These are phyloP conservation scores for Brachionus koreanus DNA, from an alignment of 1,140 invertebrate genomes.

Conservation along the genomic window DNA sequence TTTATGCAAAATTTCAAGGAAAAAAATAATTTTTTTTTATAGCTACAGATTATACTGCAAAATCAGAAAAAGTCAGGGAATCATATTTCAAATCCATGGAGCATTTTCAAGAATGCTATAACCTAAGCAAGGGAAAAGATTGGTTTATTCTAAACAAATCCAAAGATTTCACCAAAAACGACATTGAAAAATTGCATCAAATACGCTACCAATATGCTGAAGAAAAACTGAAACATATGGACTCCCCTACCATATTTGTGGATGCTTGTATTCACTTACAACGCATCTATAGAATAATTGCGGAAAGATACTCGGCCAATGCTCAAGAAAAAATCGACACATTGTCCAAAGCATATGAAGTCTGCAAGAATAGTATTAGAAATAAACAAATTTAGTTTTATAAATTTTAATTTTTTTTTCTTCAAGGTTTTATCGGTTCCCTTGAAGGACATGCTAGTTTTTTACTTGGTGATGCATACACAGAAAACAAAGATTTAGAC, in stretches of 20 bases:
- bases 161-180: slow-evolving; percentile 23
- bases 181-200: neutral
- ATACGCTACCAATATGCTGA: slow-evolving; percentile 13
- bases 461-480: slow-evolving; percentile 20
- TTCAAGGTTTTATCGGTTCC: slow-evolving; percentile 17
- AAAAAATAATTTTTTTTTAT: neutral
- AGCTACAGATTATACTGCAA: slow-evolving; percentile 36
- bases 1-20: no score
- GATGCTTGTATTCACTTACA: slow-evolving; percentile 35
- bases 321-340: neutral
- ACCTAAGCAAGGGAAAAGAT: slow-evolving; percentile 13
- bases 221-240: neutral
- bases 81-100: neutral
- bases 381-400: neutral
- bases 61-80: slow-evolving; percentile 20
- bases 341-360: slow-evolving; percentile 16
- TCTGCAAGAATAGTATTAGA: slow-evolving; percentile 6
- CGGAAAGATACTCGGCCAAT: neutral
- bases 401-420: neutral
- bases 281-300: slow-evolving; percentile 21
- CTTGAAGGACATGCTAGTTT: slow-evolving; percentile 36
- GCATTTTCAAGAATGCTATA: slow-evolving; percentile 15
- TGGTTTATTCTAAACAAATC: neutral
- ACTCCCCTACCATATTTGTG: neutral
- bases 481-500: slow-evolving; percentile 2